These are phyloP conservation scores for Bombus pascuorum DNA, from an alignment of 1,140 invertebrate species.

Conservation along the genomic window DNA sequence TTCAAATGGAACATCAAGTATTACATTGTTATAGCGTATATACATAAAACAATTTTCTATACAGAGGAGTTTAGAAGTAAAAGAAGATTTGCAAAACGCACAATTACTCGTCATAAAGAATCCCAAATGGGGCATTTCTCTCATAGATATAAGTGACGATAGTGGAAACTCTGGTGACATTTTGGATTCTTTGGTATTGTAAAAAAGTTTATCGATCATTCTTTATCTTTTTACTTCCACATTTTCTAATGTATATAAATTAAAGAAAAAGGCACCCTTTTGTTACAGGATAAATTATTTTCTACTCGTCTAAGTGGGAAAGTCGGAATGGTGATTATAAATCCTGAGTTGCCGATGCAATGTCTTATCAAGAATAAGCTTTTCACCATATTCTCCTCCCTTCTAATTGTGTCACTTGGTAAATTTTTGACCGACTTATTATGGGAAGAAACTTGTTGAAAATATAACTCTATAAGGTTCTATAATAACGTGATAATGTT, in stretches of 20 bases:
- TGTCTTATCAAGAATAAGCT: slow-evolving; percentile 86
- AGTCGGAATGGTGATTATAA: slow-evolving; percentile 76
- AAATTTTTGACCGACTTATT: slow-evolving; percentile 76
- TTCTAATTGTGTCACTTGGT: slow-evolving; percentile 82
- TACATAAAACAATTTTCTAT: slow-evolving; percentile 54
- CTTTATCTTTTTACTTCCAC: not conserved
- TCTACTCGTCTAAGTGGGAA: slow-evolving; percentile 56
- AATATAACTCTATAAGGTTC: slow-evolving; percentile 10
- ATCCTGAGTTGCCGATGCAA: slow-evolving; percentile 87
- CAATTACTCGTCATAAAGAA: slow-evolving; percentile 88
- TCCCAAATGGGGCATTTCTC: slow-evolving; percentile 86
- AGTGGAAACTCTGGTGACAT: slow-evolving; percentile 70
- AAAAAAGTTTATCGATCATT: slow-evolving; percentile 20
- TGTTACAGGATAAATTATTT: slow-evolving; percentile 78
- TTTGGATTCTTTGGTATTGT: slow-evolving; percentile 76
- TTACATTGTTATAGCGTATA: not conserved
- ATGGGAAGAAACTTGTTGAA: slow-evolving; percentile 61
- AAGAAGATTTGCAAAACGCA: slow-evolving; percentile 85
- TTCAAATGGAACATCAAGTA: slow-evolving; percentile 33
- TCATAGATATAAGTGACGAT: slow-evolving; percentile 81
- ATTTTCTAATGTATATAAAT: slow-evolving; percentile 21
- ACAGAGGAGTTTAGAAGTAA: slow-evolving; percentile 79
- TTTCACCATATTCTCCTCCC: slow-evolving; percentile 84
- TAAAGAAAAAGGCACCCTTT: slow-evolving; percentile 13
- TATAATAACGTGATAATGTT: slow-evolving; percentile 31